phyloP scores from a whole-genome alignment of 2,113 vertebrate genomes.

The Catharus bicknelli region DNA sequence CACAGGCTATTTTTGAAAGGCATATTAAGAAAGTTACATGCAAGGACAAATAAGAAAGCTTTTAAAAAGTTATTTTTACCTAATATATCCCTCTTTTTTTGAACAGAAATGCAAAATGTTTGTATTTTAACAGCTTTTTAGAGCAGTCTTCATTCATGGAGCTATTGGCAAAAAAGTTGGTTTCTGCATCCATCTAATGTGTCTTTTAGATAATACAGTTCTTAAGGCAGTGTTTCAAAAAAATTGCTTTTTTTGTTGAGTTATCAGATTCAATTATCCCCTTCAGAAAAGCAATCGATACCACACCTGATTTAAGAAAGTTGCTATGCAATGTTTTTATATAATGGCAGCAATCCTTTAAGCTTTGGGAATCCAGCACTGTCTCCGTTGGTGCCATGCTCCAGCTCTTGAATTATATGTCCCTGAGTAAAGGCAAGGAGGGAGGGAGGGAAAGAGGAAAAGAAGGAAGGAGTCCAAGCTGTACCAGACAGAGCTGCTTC shows the following conservation, averaged over 20 bases:
- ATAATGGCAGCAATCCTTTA: neutral
- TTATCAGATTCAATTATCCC: conserved; percentile 45
- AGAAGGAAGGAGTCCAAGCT: neutral
- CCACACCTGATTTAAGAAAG: conserved; percentile 11
- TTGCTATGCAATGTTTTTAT: neutral
- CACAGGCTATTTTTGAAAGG: neutral
- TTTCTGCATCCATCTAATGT: neutral
- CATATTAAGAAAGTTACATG: neutral
- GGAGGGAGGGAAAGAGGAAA: neutral
- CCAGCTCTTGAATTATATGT: neutral
- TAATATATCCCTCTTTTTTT: neutral
- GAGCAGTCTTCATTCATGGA: neutral
- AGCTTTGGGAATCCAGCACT: neutral
- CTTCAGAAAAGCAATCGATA: conserved; percentile 23
- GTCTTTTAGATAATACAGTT: neutral
- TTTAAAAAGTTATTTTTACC: neutral
- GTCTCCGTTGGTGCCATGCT: neutral
- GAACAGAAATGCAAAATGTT: neutral
- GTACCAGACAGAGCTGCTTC: neutral
- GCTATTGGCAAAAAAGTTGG: neutral
- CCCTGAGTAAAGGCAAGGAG: neutral
- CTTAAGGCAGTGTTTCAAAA: conserved; percentile 11
- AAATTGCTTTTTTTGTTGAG: conserved; percentile 10
- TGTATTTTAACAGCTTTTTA: neutral
- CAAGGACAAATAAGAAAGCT: neutral